Base-by-base conservation (phyloP, 1,140 invertebrate genomes). In the Neodiprion pinetum region DNA sequence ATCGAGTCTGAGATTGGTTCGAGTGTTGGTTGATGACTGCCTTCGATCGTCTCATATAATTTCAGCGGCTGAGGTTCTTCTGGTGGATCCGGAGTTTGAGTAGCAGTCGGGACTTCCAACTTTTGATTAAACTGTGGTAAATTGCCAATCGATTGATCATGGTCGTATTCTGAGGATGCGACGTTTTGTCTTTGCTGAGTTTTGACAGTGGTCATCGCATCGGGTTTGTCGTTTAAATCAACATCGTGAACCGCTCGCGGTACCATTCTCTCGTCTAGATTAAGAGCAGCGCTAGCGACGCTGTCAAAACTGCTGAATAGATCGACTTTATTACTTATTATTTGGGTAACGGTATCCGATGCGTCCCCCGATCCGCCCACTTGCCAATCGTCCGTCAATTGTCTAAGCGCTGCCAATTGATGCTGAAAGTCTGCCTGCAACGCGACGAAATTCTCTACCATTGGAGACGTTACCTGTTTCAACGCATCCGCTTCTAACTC, bases 381-480 rank as follows among this genome's bases (percentile, higher is more conserved):
- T 76, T 85, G 80, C 86, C 82, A 85, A 75, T 86, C 86, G 70
- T 83, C 81, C 17, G 82, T 87, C 73, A 83, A 74, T 79, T 86
- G 78, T 77, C 81, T 81, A 67, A 85, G 78, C 73, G 84, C 82
- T 65, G 81, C 80, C 79, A 83, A 78, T 79, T 86, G 82, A 74
- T 85, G 82, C 76, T 84, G 83, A 85, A 85, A 84, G 78, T 87
- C 84, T 75, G 84, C 82, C 79, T 88, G 85, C 84, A 88, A 87
- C 75, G 76, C 81, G 77, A 79, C 79, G 76, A 80, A 85, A 85
- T 80, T 76, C 80, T 84, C 83, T 81, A 84, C 77, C 70, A 80
- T 77, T 72, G 83, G 78, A 82, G 84, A 85, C 76, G 82, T 88
- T 88, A 88, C 87, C 87, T 88, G 87, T 82, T 87, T 88, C 80